Evolutionary conservation across 2,888 invertebrate species (phyloP).

Genomic region (Globia sparganii): DNA sequence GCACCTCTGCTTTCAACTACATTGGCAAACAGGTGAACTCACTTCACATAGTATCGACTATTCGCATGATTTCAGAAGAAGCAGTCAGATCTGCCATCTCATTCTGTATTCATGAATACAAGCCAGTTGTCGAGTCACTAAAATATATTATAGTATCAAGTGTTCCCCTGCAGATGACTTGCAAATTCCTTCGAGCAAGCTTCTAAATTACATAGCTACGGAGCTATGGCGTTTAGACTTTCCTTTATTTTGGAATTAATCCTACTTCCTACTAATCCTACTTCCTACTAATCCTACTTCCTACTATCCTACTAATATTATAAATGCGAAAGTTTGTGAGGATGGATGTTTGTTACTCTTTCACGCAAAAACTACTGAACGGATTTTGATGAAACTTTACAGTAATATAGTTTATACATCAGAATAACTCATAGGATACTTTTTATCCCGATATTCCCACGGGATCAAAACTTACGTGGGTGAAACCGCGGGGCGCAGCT

Average conservation of each 20-base stretch:
- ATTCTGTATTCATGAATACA: slow-evolving; percentile 40
- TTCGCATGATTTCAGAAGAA: slow-evolving; percentile 1
- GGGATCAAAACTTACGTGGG: no score
- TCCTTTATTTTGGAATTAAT: not conserved
- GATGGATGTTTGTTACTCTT: no score
- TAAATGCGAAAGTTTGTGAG: no score
- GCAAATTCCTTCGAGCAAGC: slow-evolving; percentile 34
- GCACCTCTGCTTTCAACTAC: not conserved
- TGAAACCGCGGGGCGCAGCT: no score
- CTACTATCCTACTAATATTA: no score
- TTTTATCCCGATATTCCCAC: no score
- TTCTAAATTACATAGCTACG: slow-evolving; percentile 15
- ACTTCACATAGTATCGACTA: not conserved
- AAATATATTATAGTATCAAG: slow-evolving; percentile 37
- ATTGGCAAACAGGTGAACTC: not conserved
- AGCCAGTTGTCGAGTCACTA: slow-evolving; percentile 25
- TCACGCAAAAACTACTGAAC: no score
- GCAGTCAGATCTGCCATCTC: slow-evolving; percentile 17
- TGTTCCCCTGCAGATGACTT: slow-evolving; percentile 27
- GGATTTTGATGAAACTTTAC: no score
- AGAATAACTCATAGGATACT: no score
- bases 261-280: no score
- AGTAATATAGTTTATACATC: no score
- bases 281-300: no score
- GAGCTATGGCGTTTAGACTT: not conserved